Evolutionary conservation across 2,113 vertebrate species (phyloP), one percentile per base, ranked within the genome.

Genomic region (Asarcornis scutulata): DNA sequence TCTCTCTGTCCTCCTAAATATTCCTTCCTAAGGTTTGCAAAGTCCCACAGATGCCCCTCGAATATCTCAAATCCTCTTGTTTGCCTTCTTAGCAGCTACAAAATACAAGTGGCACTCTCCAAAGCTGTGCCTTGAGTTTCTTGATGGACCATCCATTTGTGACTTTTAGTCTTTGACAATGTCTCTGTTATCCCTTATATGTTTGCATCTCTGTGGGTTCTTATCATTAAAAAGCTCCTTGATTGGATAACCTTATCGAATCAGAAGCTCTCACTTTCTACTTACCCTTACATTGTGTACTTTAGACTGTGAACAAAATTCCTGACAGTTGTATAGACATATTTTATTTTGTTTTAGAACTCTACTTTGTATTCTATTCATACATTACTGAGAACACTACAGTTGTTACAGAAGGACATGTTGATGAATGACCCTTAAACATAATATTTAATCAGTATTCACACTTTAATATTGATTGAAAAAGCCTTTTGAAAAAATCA

Each of bases 381-480:
- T 18, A 36, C 2, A 22, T 38, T 0, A 0, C 9, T 55, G 29
- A 21, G 14, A 52, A 20, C 31, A 36, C 11, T 29, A 38, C 11
- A 72, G 5, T 10, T 63, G 40, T 72, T 71, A 44, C 18, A 76
- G 46, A 68, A 87, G 58, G 6, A 11, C 40, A 62, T 13, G 7
- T 62, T 83, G 38, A 56, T 36, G 32, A 79, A 75, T 5, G 2
- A 59, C 21, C 18, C 53, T 81, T 62, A 80, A 48, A 63, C 53
- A 9, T 21, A 16, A 67, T n/a, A 17, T 68, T 76, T 32, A 53
- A 48, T 67, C 40, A n/a, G 29, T 72, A 83, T 42, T 80, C 26
- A 56, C 1, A 4, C 9, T 63, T 63, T 11, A 13, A 2, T 64
- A 50, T 46, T 0, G 0, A 74, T 11, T 69, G 31, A n/a, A 68